These are phyloP conservation scores for Lithophane ornitopus DNA, from an alignment of 2,888 invertebrate species.

Conservation along the genomic window DNA sequence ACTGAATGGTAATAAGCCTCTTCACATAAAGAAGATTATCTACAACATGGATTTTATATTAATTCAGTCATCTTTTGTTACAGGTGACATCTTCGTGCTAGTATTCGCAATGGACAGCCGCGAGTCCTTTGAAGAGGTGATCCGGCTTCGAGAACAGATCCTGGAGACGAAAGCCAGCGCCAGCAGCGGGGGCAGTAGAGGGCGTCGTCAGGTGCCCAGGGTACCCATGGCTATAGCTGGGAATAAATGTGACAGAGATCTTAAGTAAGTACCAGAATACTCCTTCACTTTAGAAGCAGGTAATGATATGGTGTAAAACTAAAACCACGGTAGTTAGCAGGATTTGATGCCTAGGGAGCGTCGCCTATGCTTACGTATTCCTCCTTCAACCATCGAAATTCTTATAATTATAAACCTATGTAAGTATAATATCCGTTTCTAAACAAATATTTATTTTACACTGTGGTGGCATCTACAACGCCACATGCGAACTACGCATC, in stretches of 20 bases:
- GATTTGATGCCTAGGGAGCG: background rate
- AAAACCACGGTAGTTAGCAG: background rate
- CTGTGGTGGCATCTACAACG: too few relatives aligned
- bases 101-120: slow-evolving; percentile 96
- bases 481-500: too few relatives aligned
- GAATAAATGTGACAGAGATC: slow-evolving; percentile 96
- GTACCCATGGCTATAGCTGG: slow-evolving; percentile 97
- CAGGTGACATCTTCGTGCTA: slow-evolving; percentile 95
- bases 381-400: too few relatives aligned
- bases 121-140: slow-evolving; percentile 96
- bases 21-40: too few relatives aligned
- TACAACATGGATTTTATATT: too few relatives aligned
- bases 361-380: background rate
- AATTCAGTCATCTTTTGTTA: background rate
- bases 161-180: slow-evolving; percentile 95
- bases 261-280: slow-evolving; percentile 90
- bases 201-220: slow-evolving; percentile 92
- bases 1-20: too few relatives aligned
- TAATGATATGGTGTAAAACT: background rate
- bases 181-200: slow-evolving; percentile 91
- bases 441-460: background rate
- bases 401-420: background rate
- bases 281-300: background rate
- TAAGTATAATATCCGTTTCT: background rate
- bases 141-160: slow-evolving; percentile 95